phyloP scores from a whole-genome alignment of 1,140 invertebrate species.

The Calycopis cecrops region DNA sequence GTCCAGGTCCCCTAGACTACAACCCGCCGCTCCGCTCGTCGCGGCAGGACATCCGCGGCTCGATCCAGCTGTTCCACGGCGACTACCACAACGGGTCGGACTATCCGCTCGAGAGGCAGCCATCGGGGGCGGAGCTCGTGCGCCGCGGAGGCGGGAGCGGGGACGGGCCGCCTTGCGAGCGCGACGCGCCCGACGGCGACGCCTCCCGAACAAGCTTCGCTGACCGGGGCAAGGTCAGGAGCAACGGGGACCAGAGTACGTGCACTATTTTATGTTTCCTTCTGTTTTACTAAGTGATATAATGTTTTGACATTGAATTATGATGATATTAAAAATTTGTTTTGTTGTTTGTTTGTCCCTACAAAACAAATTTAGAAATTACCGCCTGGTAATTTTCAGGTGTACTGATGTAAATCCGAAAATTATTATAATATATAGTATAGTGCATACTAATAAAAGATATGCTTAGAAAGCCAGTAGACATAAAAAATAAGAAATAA shows the following conservation, averaged over 20 bases:
- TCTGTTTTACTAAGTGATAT: background rate
- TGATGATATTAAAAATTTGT: too few relatives aligned
- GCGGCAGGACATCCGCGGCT: slow-evolving; percentile 84
- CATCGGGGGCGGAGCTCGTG: slow-evolving; percentile 35
- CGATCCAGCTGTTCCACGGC: slow-evolving; percentile 82
- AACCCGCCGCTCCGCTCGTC: slow-evolving; percentile 80
- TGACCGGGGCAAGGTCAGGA: slow-evolving; percentile 78
- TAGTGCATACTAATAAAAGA: too few relatives aligned
- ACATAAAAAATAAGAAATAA: too few relatives aligned
- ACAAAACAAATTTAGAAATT: too few relatives aligned
- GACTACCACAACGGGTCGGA: slow-evolving; percentile 58
- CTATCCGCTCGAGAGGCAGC: slow-evolving; percentile 29
- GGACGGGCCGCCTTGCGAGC: slow-evolving; percentile 66
- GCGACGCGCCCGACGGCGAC: slow-evolving; percentile 72
- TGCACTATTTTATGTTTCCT: background rate
- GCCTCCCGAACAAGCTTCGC: slow-evolving; percentile 83
- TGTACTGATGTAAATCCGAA: too few relatives aligned
- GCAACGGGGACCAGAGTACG: slow-evolving; percentile 66
- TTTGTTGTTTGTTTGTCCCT: too few relatives aligned
- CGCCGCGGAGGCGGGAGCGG: slow-evolving; percentile 34
- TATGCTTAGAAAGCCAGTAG: too few relatives aligned
- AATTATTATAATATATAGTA: too few relatives aligned
- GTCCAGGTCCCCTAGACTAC: slow-evolving; percentile 59
- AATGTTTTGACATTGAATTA: too few relatives aligned
- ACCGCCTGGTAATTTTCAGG: too few relatives aligned